Conservation (phyloP, 2,113 vertebrate genomes). For the Ptyas mucosa region DNA sequence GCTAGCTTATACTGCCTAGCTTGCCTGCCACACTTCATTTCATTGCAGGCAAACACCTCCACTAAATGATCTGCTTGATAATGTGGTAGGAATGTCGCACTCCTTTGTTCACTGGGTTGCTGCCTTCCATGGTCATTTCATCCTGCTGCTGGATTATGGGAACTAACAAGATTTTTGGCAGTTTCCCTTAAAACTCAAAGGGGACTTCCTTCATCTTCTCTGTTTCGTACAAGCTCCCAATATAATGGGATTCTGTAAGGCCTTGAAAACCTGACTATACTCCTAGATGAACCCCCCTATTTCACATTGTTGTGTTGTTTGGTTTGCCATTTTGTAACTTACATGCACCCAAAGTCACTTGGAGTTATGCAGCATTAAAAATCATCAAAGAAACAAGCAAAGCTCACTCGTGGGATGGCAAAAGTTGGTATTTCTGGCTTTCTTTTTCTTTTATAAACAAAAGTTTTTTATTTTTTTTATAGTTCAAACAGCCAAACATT, state of each 20-base stretch:
- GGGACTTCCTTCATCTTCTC: background rate
- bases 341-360: background rate
- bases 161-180: background rate
- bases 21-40: background rate
- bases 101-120: background rate
- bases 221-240: background rate
- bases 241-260: background rate
- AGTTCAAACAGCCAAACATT: too few relatives aligned
- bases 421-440: background rate
- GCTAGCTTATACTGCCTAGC: background rate
- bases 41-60: background rate
- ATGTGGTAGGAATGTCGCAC: background rate
- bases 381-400: background rate
- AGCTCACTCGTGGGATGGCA: background rate
- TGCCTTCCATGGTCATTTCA: background rate
- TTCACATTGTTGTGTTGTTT: background rate
- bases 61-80: background rate
- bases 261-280: background rate
- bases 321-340: background rate
- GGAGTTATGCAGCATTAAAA: background rate
- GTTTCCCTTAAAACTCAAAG: background rate
- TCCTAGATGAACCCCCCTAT: background rate
- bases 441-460: too few relatives aligned
- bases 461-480: too few relatives aligned
- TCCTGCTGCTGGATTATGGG: background rate